Evolutionary conservation across 2,888 invertebrate genomes (phyloP), one percentile per base, ranked within the genome.

Genomic region (Parnassius orleans): DNA sequence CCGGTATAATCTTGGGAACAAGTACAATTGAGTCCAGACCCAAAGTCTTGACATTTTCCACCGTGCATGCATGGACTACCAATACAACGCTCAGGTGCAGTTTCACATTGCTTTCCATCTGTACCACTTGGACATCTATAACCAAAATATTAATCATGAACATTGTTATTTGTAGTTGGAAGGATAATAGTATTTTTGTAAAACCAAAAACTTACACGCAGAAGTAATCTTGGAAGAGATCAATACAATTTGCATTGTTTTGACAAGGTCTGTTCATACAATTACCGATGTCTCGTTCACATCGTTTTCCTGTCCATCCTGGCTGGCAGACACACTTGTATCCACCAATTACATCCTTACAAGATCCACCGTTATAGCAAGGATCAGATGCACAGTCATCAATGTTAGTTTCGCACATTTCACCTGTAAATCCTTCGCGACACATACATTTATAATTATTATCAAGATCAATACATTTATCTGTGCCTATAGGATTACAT

Each of bases 71-170:
- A 99, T 5, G 98, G 98, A 75, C 95, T 95, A 41, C 98, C 98
- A 65, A 98, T 96, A 80, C 98, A 98, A 68, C 98, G 94, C 86
- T 98, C 98, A 3, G 98, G 98, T 0, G 98, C 98, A 0, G 98
- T 98, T 87, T 98, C 98, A 83, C 99, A 99, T 81, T 98, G 96
- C 85, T 98, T 98, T 10, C 98, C 99, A 77, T 98, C 98, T 0
- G 98, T 98, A 72, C 98, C 98, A 68, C 97, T 97, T 53, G 98
- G 98, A 77, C 98, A 98, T 10, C 95, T 96, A 58, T 81, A 81
- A 65, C 47, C 57, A 59, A 63, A 62, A 52, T 10, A 14, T 33
- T 33, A 5, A 33, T 7, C 0, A 5, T 33, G 33, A 33, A 33
- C 7, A 33, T 33, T 33, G 5, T 7, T 7, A 41, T 60, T 1